Evolutionary conservation across 1,140 invertebrate genomes (phyloP).

Genomic region (Brachionus koreanus): DNA sequence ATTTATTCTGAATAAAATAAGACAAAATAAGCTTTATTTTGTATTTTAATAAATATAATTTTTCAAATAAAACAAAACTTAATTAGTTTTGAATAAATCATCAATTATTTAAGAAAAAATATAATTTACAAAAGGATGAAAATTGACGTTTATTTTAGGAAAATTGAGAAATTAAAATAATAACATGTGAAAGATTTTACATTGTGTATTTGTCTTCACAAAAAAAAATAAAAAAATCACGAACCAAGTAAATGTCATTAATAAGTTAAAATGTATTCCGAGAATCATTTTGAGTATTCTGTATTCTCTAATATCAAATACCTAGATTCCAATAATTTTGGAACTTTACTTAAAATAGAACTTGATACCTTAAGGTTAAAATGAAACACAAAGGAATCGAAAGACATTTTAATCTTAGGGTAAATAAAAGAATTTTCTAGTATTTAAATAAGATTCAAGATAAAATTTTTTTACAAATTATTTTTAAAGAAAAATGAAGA

Average conservation of each 20-base stretch:
- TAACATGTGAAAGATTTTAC: no score
- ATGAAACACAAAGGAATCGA: background rate
- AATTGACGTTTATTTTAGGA: no score
- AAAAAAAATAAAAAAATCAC: background rate
- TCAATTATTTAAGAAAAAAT: no score
- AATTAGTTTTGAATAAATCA: no score
- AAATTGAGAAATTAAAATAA: no score
- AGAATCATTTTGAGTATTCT: background rate
- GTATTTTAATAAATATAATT: no score
- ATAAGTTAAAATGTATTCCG: background rate
- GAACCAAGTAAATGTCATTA: background rate
- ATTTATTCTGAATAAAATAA: no score
- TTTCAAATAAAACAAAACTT: no score
- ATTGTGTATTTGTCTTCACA: background rate
- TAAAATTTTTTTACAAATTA: background rate
- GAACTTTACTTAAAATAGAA: background rate
- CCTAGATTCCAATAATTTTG: background rate
- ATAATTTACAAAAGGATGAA: no score
- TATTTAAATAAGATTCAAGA: background rate
- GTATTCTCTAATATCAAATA: background rate
- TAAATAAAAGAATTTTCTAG: background rate
- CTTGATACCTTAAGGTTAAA: background rate
- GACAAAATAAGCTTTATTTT: no score
- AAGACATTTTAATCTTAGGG: background rate
- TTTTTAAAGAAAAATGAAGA: background rate